Base-by-base conservation (phyloP, 2,888 invertebrate genomes). In the Cistogaster globosa region DNA sequence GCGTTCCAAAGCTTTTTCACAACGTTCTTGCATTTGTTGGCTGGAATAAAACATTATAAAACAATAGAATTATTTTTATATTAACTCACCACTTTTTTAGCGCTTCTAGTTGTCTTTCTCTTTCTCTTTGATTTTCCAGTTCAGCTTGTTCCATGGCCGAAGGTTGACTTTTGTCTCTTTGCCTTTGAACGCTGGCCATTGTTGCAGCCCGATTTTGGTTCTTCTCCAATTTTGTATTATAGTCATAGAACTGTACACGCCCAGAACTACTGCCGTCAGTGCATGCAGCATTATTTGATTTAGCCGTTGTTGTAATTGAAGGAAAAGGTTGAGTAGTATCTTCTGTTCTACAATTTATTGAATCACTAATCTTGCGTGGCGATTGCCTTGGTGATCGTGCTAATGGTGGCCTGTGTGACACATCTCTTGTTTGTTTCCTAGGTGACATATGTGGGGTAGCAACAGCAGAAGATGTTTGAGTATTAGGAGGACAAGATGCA, bases 1-100 rank as follows among this genome's bases (percentile, higher is more conserved):
- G 38, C 93, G 93, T 87, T 94, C 93, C 58, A 94, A 84, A 1
- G 94, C 94, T 85, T 92, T 92, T 75, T 92, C 91, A 2, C 94
- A 93, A 8, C 94, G 92, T 60, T 91, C 89, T 6, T 90, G 89
- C 6, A 87, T 88, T 51, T 89, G 88, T 88, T 90, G 88, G 2
- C 93, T 93, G 75, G 32, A 7, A 32, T 32, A 32, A 32, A 32
- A 32, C 32, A 12, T 42, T 42, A 12, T 42, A 12, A 12, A 16
- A 38, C n/a, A 26, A 9, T 18, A 3, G 7, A 57, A 0, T 9
- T 42, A 16, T 67, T 32, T 65, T 48, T 6, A 63, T 8, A 42
- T 3, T 16, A 20, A 67, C 83, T 84, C 77, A 90, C 92, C 89
- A 87, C 2, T 89, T 75, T 51, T 88, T 89, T 0, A 89, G 87